Base-by-base conservation (phyloP, 2,888 invertebrate species). In the Epinotia brunnichana region DNA sequence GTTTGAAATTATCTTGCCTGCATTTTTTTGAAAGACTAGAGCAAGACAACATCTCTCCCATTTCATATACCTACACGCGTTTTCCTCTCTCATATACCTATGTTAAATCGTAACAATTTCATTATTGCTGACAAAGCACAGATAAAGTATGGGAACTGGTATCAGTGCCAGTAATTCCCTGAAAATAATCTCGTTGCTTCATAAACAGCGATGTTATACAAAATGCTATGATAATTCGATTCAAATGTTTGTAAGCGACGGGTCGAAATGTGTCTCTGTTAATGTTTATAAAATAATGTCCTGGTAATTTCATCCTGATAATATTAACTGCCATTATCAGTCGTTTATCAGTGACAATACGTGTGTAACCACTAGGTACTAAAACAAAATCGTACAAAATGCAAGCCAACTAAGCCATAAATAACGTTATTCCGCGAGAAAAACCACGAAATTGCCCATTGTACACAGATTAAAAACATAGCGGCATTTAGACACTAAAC, bases 401-500 rank as follows among this genome's bases (percentile, higher is more conserved):
- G 39, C 15, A n/a, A 59, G 59, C 73, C 54, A n/a, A 39, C 35
- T 54, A 41, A 59, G 35, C 21, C 29, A 56, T 64, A 64, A 72
- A 74, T 74, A 57, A 71, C 21, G 3, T 54, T 13, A 66, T 68
- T 68, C 29, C 57, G 19, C 48, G 72, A 21, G 54, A 56, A 72
- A 72, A 73, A 73, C 73, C 73, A 41, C 73, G 57, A 59, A n/a
- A 74, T 73, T 62, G 61, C 44, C 70, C 51, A 61, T 54, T 54
- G 66, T 62, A 13, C 61, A 59, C 60, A 54, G 62, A 63, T 73
- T 70, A 73, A 73, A 68, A 73, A 68, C 61, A 64, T 56, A 44
- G 56, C 41, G 62, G 60, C 64, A 44, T 73, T 66, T 73, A 73
- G 73, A 48, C 57, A 62, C 64, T 73, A 73, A 69, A 59, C 63